Percentiles rank a stretch among this genome's conserved stretches.
These are phyloP conservation scores for Zonotrichia leucophrys DNA, from an alignment of 2,113 vertebrate genomes.

Conservation along the genomic window DNA sequence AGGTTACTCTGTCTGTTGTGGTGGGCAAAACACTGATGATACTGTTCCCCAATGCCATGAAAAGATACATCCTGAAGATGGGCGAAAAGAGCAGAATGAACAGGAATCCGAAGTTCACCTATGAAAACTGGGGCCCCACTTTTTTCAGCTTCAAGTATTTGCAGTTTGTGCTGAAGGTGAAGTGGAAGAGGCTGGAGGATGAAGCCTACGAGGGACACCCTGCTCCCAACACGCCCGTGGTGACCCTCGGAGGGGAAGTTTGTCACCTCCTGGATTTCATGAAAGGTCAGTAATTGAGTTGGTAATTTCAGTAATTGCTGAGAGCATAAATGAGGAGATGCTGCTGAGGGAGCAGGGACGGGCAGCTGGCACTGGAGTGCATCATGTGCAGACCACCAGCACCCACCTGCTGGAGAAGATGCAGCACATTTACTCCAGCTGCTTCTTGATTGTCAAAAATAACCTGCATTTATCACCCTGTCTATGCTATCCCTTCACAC, in stretches of 20 bases:
- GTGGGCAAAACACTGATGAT: slow-evolving; percentile 64
- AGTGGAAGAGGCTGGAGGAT: slow-evolving; percentile 82
- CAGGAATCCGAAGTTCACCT: slow-evolving; percentile 80
- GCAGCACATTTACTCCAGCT: background rate
- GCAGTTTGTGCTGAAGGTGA: slow-evolving; percentile 68
- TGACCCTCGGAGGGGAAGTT: slow-evolving; percentile 63
- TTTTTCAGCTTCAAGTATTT: slow-evolving; percentile 75
- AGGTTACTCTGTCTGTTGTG: slow-evolving; percentile 35
- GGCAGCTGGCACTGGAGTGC: background rate
- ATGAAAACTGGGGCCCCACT: slow-evolving; percentile 86
- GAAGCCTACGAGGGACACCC: slow-evolving; percentile 71
- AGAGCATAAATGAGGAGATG: background rate
- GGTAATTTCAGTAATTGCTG: background rate
- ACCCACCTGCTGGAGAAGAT: background rate
- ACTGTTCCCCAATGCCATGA: slow-evolving; percentile 75
- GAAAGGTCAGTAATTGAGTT: slow-evolving; percentile 70
- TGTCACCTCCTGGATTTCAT: slow-evolving; percentile 75
- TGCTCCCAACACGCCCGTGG: slow-evolving; percentile 83
- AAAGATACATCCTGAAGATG: slow-evolving; percentile 73
- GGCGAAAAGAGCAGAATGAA: slow-evolving; percentile 74
- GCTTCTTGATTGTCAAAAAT: background rate
- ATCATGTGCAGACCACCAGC: background rate
- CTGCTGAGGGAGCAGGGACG: background rate
- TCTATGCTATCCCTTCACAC: background rate
- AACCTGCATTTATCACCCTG: background rate